These are phyloP conservation scores for Crocodylus rhombifer DNA, from an alignment of 2,797 vertebrate species.

Conservation along the genomic window DNA sequence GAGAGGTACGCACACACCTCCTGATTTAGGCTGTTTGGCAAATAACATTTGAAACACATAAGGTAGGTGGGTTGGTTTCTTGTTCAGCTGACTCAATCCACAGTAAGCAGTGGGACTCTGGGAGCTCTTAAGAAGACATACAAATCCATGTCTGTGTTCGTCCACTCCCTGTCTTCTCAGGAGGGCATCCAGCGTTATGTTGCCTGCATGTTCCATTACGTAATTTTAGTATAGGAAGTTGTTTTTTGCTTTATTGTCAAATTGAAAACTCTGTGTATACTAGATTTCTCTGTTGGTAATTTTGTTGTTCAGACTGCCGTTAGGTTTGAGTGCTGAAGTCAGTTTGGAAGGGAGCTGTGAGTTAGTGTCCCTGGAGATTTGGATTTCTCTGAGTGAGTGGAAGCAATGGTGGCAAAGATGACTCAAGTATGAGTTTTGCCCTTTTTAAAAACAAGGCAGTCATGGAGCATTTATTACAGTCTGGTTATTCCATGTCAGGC, in stretches of 20 bases:
- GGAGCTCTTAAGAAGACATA: not conserved
- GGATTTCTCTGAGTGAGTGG: rapidly evolving
- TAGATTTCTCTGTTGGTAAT: not conserved
- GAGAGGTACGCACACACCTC: not conserved
- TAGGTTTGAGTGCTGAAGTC: not conserved
- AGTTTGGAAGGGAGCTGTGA: not conserved
- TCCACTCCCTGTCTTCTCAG: not conserved
- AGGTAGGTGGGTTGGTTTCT: not conserved
- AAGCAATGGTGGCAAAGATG: not conserved
- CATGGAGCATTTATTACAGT: not conserved
- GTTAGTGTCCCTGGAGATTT: rapidly evolving
- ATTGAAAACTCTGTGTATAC: not conserved
- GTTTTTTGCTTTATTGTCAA: not conserved
- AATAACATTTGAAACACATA: not conserved
- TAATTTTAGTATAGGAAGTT: not conserved
- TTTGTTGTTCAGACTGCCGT: not conserved
- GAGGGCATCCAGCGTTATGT: not conserved
- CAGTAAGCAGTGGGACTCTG: not conserved
- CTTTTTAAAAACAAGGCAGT: not conserved
- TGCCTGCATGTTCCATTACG: not conserved
- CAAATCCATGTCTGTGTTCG: not conserved
- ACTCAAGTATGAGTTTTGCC: not conserved
- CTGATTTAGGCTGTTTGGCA: not conserved
- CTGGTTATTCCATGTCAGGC: not conserved
- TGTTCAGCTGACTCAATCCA: not conserved